phyloP scores from a whole-genome alignment of 2,113 vertebrate genomes.

The Xiphophorus couchianus region DNA sequence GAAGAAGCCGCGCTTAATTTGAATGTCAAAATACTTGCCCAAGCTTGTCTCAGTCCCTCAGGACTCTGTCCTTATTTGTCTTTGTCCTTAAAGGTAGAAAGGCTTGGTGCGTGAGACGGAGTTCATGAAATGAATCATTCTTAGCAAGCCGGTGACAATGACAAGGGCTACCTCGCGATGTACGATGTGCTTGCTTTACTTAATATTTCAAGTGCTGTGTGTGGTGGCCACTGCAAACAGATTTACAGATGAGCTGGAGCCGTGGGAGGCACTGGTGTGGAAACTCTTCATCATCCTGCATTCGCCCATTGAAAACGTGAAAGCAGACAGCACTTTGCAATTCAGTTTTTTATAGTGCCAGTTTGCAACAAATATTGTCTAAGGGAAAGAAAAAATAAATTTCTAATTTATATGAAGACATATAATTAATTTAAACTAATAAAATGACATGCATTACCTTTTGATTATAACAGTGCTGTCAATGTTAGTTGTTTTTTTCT shows the following conservation, averaged over 20 bases:
- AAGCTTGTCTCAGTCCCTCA: not conserved
- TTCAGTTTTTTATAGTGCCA: too few relatives aligned
- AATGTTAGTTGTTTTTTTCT: too few relatives aligned
- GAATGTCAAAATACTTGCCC: not conserved
- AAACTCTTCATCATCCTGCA: not conserved
- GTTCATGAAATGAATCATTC: constrained; percentile 22
- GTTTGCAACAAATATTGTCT: too few relatives aligned
- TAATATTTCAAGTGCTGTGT: constrained; percentile 17
- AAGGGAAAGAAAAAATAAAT: too few relatives aligned
- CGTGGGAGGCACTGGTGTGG: not conserved
- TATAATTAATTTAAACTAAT: too few relatives aligned
- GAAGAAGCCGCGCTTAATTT: not conserved
- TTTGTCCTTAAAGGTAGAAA: constrained; percentile 1
- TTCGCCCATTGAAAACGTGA: not conserved
- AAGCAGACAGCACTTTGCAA: not conserved
- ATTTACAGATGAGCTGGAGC: constrained; percentile 2
- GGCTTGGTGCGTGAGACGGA: not conserved
- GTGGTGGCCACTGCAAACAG: not conserved
- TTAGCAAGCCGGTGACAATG: not conserved
- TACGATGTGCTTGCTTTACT: constrained; percentile 18
- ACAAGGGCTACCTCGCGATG: constrained; percentile 7
- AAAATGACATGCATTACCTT: too few relatives aligned
- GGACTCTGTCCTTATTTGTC: not conserved
- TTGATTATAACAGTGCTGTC: too few relatives aligned
- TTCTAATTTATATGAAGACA: too few relatives aligned